Percentiles rank a stretch among this genome's conserved stretches.
Conservation (phyloP, 2,797 vertebrate species). For the Phalanger gymnotis region DNA sequence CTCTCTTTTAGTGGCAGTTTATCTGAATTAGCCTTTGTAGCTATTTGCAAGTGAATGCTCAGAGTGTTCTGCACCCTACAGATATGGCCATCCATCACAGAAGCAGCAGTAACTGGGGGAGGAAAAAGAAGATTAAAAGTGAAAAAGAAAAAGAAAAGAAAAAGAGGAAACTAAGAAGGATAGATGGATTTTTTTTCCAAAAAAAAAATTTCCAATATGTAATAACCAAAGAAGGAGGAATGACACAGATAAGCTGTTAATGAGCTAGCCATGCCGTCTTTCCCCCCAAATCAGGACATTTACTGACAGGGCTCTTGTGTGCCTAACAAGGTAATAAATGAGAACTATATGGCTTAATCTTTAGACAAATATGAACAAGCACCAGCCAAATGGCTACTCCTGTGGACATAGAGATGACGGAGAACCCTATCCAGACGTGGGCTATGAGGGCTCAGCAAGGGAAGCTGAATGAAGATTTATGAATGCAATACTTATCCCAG, state of each 20-base stretch:
- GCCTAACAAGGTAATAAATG: constrained; percentile 40
- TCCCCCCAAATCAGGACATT: constrained; percentile 22
- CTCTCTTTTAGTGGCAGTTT: constrained; percentile 42
- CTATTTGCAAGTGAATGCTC: constrained; percentile 65
- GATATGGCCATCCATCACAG: constrained; percentile 57
- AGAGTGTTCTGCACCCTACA: constrained; percentile 65
- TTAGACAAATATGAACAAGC: constrained; percentile 40
- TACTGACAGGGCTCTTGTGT: neutral
- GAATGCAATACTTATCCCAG: constrained; percentile 81
- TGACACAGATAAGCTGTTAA: constrained; percentile 65
- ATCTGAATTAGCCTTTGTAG: constrained; percentile 57
- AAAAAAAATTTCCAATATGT: constrained; percentile 33
- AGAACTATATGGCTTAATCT: constrained; percentile 59
- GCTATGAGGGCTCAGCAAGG: constrained; percentile 43
- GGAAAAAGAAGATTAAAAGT: constrained; percentile 51
- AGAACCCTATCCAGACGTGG: constrained; percentile 4
- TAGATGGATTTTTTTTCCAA: constrained; percentile 16
- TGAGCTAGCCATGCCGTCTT: constrained; percentile 29
- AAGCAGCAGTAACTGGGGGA: constrained; percentile 44
- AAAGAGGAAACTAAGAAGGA: constrained; percentile 42
- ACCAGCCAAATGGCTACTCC: constrained; percentile 38
- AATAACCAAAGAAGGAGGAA: constrained; percentile 59
- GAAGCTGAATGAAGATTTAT: constrained; percentile 87
- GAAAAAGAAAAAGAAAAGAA: constrained; percentile 7
- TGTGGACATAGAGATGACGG: constrained; percentile 44